Base-by-base conservation (phyloP, 2,888 invertebrate genomes). In the Drosophila helvetica region DNA sequence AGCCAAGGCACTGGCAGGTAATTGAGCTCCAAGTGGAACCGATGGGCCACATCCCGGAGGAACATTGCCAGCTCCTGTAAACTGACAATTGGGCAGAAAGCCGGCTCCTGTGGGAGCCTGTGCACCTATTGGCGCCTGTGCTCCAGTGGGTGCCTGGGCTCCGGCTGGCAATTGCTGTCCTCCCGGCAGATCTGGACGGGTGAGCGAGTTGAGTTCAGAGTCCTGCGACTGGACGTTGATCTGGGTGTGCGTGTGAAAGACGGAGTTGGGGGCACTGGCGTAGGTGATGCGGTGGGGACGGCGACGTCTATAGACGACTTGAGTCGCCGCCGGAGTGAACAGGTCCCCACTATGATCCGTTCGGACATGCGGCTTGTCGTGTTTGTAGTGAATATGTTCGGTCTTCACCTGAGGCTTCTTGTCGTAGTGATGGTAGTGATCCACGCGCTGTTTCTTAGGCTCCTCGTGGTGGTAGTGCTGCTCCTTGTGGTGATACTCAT, bases 161-260 rank as follows among this genome's bases (percentile, higher is more conserved):
- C 51, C 55, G 0, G 38, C 56, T 18, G 67, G 54, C 5, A 78
- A 56, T 12, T 73, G 79, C 33, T 71, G 63, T 10, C 43, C 67
- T 30, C 66, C 69, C 7, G 62, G 12, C 1, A 48, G 60, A 43
- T 81, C 73, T 5, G 78, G 38, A 0, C 65, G 60, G 0, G 70
- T 53, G 10, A 77, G 76, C 0, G 81, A 75, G 55, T 77, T 90
- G 1, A 90, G 58, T 25, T 84, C 75, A 0, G 80, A 80, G 45
- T 84, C 89, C 74, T 90, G 89, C 0, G 88, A 90, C 43, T 88
- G 89, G 30, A 89, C 78, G 70, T 88, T 88, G 56, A 90, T 86
- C 63, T 90, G 88, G 1, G 88, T 88, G 25, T 88, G 90, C 15
- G 90, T 90, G 15, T 88, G 89, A 46, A 88, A 88, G 5, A 88